Conservation (phyloP, 2,888 invertebrate genomes). For the Cephus runcator region DNA sequence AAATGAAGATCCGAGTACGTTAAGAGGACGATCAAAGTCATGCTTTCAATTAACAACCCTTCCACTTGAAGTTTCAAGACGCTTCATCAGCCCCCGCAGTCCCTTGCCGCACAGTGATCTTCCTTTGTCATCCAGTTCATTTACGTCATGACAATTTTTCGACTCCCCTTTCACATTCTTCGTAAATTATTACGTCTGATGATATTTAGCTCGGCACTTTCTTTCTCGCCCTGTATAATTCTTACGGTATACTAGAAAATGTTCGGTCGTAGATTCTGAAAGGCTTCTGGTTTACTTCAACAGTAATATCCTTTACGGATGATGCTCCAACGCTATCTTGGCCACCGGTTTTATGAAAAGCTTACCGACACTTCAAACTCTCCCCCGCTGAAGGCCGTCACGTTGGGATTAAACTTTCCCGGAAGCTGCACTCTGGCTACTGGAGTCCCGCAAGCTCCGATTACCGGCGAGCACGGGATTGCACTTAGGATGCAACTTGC, state of each 20-base stretch:
- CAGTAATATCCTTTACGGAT: background rate
- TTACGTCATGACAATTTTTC: background rate
- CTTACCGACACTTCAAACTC: slow-evolving; percentile 28
- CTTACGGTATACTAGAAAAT: too few relatives aligned
- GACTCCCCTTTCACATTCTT: too few relatives aligned
- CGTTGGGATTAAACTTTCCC: slow-evolving; percentile 29
- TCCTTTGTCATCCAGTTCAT: background rate
- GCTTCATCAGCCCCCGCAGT: background rate
- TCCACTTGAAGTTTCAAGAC: background rate
- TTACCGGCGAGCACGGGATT: slow-evolving; percentile 40
- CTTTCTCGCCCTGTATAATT: too few relatives aligned
- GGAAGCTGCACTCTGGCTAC: slow-evolving; percentile 15
- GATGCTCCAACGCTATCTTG: background rate
- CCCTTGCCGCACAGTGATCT: background rate
- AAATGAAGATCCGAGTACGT: slow-evolving; percentile 14
- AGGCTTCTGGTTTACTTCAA: background rate
- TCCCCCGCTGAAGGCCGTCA: slow-evolving; percentile 20
- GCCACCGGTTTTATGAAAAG: slow-evolving; percentile 7
- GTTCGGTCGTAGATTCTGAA: background rate
- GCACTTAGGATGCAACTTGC: slow-evolving; percentile 33
- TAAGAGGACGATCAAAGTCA: background rate
- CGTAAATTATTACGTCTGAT: too few relatives aligned
- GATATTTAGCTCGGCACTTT: too few relatives aligned
- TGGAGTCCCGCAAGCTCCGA: slow-evolving; percentile 29
- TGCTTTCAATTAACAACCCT: background rate